phyloP scores from a whole-genome alignment of 2,113 vertebrate species.

The Ranitomeya imitator region DNA sequence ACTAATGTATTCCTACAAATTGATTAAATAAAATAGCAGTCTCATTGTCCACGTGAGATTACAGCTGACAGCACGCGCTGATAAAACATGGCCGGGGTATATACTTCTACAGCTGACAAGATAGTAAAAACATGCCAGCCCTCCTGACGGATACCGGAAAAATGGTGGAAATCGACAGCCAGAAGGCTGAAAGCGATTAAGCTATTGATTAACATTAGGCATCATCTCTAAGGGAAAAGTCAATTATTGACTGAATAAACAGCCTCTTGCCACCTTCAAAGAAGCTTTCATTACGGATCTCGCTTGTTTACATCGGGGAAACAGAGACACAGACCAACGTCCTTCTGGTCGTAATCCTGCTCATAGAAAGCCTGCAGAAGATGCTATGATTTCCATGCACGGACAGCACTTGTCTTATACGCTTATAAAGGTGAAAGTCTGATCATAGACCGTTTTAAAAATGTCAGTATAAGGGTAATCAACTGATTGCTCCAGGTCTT shows the following conservation, averaged over 20 bases:
- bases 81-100: constrained; percentile 38
- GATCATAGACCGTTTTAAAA: no score
- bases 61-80: neutral
- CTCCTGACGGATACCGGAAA: constrained; percentile 22
- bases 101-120: constrained; percentile 6
- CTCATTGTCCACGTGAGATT: neutral
- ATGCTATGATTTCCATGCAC: neutral
- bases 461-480: no score
- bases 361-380: neutral
- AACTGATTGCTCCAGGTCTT: no score
- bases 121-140: neutral
- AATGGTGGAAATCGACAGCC: constrained; percentile 18
- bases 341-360: neutral
- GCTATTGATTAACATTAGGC: constrained; percentile 54
- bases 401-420: neutral
- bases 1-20: constrained; percentile 39
- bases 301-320: constrained; percentile 13
- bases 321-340: neutral
- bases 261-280: neutral
- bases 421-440: neutral
- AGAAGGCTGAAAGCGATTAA: constrained; percentile 54
- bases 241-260: constrained; percentile 49
- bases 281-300: constrained; percentile 6
- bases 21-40: constrained; percentile 24
- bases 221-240: constrained; percentile 52